A percentile compares a stretch with the other conserved stretches of the same genome.
Conservation (phyloP, 2,888 invertebrate species). For the Lithophane leautieri region DNA sequence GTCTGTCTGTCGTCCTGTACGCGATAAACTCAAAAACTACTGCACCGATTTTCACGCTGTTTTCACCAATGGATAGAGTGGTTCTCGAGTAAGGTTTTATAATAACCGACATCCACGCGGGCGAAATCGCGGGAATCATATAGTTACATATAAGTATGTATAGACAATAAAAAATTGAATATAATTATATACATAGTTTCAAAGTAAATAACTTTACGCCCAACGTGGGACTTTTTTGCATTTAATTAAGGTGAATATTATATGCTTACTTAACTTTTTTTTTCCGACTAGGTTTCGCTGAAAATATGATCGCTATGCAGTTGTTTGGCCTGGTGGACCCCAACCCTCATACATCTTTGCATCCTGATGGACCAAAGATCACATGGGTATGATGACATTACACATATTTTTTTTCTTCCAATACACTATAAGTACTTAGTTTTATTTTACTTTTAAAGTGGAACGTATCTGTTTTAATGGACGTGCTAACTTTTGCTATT, state of each 20-base stretch:
- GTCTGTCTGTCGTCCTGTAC: too few species aligned
- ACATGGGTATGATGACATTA: slow-evolving; percentile 94
- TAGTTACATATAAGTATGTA: too few species aligned
- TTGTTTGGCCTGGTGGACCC: slow-evolving; percentile 96
- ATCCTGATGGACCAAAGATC: slow-evolving; percentile 98
- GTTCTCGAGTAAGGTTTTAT: too few species aligned
- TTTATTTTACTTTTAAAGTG: neutral
- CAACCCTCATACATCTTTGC: slow-evolving; percentile 96
- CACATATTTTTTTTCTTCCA: neutral
- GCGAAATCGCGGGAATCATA: too few species aligned
- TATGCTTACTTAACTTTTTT: slow-evolving; percentile 1
- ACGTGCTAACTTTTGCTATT: neutral
- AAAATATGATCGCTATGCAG: slow-evolving; percentile 96
- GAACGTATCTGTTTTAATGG: neutral
- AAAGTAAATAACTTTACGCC: neutral
- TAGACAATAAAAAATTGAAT: too few species aligned
- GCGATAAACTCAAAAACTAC: too few species aligned
- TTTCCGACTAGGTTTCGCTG: slow-evolving; percentile 93
- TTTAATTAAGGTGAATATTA: neutral
- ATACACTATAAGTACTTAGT: neutral
- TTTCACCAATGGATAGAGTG: too few species aligned
- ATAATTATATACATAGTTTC: neutral
- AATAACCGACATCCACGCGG: too few species aligned
- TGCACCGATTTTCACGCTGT: too few species aligned
- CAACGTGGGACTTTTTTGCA: neutral